Conservation (phyloP, 1,140 invertebrate genomes). For the Tetramorium simillimum region DNA sequence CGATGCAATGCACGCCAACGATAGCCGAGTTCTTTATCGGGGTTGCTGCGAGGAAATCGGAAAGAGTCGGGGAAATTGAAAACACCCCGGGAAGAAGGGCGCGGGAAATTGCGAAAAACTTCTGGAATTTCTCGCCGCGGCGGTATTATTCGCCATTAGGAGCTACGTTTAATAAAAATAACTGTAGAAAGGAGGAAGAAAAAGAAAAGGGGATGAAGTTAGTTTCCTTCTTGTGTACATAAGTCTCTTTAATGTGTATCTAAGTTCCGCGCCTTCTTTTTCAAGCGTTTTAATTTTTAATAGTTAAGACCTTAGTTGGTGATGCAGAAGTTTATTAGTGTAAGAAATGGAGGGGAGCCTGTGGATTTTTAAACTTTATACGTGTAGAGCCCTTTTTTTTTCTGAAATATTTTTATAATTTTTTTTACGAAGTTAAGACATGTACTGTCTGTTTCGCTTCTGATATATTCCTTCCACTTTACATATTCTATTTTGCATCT, state of each 20-base stretch:
- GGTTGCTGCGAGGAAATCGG: slow-evolving; percentile 17
- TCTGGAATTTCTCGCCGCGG: slow-evolving; percentile 17
- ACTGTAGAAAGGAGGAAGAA: background rate
- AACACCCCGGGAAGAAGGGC: slow-evolving; percentile 6
- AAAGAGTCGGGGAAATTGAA: slow-evolving; percentile 43
- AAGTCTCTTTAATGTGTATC: background rate
- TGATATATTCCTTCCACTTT: slow-evolving; percentile 9
- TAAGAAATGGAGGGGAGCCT: background rate
- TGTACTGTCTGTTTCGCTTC: background rate
- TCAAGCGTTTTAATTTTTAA: slow-evolving; percentile 15
- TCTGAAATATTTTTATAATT: background rate
- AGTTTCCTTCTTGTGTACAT: background rate
- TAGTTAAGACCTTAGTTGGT: slow-evolving; percentile 16
- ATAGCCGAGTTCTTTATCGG: slow-evolving; percentile 9
- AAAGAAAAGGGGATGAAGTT: background rate
- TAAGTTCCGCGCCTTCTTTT: background rate
- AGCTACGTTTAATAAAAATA: background rate
- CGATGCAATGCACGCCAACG: background rate
- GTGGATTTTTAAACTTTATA: background rate
- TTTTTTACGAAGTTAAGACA: background rate
- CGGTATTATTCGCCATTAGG: slow-evolving; percentile 44
- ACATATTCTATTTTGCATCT: slow-evolving; percentile 20
- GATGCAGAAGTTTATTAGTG: slow-evolving; percentile 19
- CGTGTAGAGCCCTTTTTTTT: background rate
- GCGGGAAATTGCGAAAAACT: slow-evolving; percentile 29